phyloP scores from a whole-genome alignment of 2,113 vertebrate species.

The Cyprinodon tularosa region DNA sequence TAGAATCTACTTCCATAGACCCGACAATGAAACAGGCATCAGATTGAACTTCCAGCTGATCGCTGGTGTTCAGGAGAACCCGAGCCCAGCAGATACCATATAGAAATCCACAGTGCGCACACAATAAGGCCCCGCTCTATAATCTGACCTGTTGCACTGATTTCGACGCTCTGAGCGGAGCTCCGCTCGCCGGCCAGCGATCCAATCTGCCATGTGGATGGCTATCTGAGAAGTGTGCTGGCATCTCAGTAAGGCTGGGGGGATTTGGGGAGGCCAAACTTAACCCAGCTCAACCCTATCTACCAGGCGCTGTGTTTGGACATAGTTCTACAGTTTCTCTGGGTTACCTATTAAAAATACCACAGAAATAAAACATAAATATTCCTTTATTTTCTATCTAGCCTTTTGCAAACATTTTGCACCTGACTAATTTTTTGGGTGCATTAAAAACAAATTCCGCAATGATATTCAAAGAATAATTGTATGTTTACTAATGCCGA shows the following conservation, averaged over 20 bases:
- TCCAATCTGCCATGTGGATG: conserved; percentile 68
- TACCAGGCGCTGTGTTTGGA: conserved; percentile 41
- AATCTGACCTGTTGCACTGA: conserved; percentile 63
- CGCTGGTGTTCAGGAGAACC: conserved; percentile 27
- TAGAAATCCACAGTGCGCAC: conserved; percentile 31
- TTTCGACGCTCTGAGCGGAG: conserved; percentile 56
- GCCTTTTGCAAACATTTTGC: background rate
- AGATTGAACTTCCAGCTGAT: conserved; percentile 10
- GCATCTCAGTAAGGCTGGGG: conserved; percentile 57
- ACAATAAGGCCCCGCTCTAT: conserved; percentile 37
- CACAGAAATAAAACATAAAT: background rate
- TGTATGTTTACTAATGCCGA: background rate
- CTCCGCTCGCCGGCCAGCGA: conserved; percentile 58
- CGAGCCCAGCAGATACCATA: conserved; percentile 42
- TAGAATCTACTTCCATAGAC: conserved; percentile 22
- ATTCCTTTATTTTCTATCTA: background rate
- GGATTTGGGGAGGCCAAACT: conserved; percentile 67
- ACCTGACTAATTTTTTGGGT: background rate
- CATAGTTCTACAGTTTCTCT: background rate
- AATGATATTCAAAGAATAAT: background rate
- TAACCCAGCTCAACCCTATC: conserved; percentile 59
- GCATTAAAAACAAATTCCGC: background rate
- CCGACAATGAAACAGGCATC: conserved; percentile 33
- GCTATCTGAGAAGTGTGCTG: conserved; percentile 73
- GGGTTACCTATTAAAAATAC: background rate